These are phyloP conservation scores for Trypoxylus dichotomus DNA, from an alignment of 1,140 invertebrate genomes.

Conservation along the genomic window DNA sequence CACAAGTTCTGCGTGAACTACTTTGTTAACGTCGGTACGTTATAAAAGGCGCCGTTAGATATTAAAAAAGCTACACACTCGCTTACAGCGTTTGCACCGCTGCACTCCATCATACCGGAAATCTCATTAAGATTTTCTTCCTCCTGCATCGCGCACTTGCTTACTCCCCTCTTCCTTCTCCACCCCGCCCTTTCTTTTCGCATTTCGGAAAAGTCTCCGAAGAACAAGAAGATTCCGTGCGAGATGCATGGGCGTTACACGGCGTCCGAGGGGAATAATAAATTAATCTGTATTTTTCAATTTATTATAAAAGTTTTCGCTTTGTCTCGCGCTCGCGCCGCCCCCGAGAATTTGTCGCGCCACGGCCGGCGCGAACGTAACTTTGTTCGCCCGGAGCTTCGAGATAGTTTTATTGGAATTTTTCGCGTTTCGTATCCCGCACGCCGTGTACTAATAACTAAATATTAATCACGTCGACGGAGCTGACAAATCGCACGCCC, in stretches of 20 bases:
- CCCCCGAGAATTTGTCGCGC: background rate
- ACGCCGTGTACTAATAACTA: constrained; percentile 5
- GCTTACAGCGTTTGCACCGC: background rate
- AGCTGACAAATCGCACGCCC: constrained; percentile 9
- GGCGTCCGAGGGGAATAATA: background rate
- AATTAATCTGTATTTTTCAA: constrained; percentile 25
- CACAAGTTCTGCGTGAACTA: background rate
- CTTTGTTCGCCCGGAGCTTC: background rate
- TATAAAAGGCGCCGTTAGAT: background rate
- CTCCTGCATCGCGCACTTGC: background rate
- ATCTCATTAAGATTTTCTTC: constrained; percentile 17
- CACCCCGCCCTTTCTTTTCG: no score
- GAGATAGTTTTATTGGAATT: constrained; percentile 14
- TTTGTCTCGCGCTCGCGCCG: background rate
- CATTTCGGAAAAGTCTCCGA: no score
- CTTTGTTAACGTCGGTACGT: background rate
- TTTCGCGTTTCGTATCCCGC: background rate
- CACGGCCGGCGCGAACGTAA: background rate
- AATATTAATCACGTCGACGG: background rate
- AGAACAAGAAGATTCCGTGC: background rate
- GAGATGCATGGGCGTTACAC: background rate
- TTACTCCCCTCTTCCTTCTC: no score
- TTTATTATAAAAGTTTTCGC: constrained; percentile 19
- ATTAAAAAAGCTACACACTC: background rate
- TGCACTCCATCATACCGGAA: constrained; percentile 13